These are phyloP conservation scores for Drosophila novamexicana DNA, from an alignment of 1,140 invertebrate genomes.

Conservation along the genomic window DNA sequence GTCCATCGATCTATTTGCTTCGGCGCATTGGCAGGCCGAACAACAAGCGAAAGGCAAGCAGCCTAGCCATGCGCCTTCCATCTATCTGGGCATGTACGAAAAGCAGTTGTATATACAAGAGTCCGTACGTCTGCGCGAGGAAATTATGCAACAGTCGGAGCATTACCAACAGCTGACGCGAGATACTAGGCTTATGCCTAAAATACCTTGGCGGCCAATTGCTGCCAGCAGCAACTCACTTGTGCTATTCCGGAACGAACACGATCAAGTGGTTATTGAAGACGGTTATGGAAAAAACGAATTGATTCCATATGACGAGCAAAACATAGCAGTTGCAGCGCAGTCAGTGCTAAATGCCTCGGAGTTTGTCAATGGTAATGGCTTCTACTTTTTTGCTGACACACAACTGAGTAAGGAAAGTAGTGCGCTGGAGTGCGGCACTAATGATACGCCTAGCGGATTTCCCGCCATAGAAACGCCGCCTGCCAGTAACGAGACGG, in stretches of 20 bases:
- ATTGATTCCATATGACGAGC: constrained; percentile 72
- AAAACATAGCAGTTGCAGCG: constrained; percentile 85
- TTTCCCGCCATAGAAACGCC: constrained; percentile 41
- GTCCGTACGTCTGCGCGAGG: constrained; percentile 79
- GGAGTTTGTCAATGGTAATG: constrained; percentile 90
- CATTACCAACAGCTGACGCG: constrained; percentile 79
- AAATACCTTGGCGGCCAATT: constrained; percentile 90
- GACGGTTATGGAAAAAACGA: constrained; percentile 50
- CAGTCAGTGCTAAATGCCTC: constrained; percentile 89
- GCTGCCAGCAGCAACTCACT: constrained; percentile 85
- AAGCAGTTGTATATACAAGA: constrained; percentile 91
- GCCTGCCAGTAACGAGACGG: constrained; percentile 29
- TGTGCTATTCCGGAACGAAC: constrained; percentile 70
- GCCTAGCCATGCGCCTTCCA: constrained; percentile 85
- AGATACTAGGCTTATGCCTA: constrained; percentile 75
- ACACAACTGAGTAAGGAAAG: constrained; percentile 66
- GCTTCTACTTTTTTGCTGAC: constrained; percentile 88
- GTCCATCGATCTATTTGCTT: constrained; percentile 91
- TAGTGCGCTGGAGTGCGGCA: constrained; percentile 50
- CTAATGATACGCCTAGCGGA: constrained; percentile 45
- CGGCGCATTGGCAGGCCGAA: constrained; percentile 84
- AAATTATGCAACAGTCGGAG: constrained; percentile 70
- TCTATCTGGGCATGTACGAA: constrained; percentile 95
- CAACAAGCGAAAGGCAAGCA: constrained; percentile 30
- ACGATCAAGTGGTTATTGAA: constrained; percentile 38